Percentiles rank a stretch among this genome's conserved stretches.
phyloP scores from a whole-genome alignment of 2,888 invertebrate species.

The Heliconius ethilla region DNA sequence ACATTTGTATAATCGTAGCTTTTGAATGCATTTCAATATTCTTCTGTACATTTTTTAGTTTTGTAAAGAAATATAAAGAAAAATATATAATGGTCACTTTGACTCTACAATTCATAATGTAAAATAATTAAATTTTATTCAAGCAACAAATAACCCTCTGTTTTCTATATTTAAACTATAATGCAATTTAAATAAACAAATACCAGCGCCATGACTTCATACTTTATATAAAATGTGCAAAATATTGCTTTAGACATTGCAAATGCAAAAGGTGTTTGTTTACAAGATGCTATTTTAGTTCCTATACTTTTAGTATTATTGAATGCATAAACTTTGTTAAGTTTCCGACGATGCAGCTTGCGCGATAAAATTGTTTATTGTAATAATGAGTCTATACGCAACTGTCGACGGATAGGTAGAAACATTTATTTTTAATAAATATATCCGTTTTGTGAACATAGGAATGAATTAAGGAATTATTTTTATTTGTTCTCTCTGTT shows the following conservation, averaged over 20 bases:
- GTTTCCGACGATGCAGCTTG: not conserved
- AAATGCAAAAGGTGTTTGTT: constrained; percentile 15
- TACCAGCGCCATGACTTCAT: not conserved
- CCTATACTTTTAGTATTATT: not conserved
- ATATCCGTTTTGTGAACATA: no score
- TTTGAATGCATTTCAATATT: not conserved
- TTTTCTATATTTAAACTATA: not conserved
- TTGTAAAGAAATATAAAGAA: not conserved
- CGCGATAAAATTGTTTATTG: not conserved
- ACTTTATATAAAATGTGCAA: not conserved
- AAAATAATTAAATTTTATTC: not conserved
- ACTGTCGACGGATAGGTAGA: no score
- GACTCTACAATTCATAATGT: not conserved
- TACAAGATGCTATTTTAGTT: not conserved
- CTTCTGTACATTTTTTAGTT: not conserved
- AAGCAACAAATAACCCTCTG: not conserved
- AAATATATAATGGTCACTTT: not conserved
- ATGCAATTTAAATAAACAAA: not conserved
- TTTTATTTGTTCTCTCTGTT: no score
- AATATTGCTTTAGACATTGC: constrained; percentile 4
- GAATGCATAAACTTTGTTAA: not conserved
- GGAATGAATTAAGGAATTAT: no score
- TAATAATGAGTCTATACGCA: no score
- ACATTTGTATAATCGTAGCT: constrained; percentile 4
- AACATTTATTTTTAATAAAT: no score